Base-by-base conservation (phyloP, 2,888 invertebrate species). In the Orthonychiurus folsomi region DNA sequence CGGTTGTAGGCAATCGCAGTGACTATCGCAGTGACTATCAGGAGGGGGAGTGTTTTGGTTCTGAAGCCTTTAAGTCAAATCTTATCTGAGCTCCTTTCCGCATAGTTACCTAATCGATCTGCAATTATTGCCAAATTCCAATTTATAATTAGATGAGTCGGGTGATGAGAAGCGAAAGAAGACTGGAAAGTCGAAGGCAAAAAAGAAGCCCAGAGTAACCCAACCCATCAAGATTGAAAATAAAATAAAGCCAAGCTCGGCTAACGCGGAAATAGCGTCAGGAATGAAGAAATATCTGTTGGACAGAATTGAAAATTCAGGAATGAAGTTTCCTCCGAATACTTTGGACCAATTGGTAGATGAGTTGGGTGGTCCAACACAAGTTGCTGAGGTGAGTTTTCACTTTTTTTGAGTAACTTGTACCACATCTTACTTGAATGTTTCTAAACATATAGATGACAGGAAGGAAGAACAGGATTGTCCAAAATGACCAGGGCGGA, bases 311-410 rank as follows among this genome's bases (percentile, higher is more conserved):
- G 95, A 97, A 77, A 80, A 83, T 26, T 80, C 97, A 1, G 96
- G 95, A 3, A 86, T 88, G 1, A 83, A 84, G 24, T 80, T 99
- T 70, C 99, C 99, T 3, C 90, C 96, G 50, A 99, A 99, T 79
- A 96, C 99, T 1, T 81, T 99, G 54, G 99, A 99, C 82, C 95
- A 99, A 77, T 82, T 99, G 15, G 97, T 99, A 68, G 97, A 99
- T 78, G 93, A 95, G 76, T 83, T 99, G 12, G 99, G 99, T 56
- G 99, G 99, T 1, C 91, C 96, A 0, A 93, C 95, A 73, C 91
- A 92, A 79, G 99, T 99, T 0, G 97, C 99, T 0, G 97, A 99
- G 83, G 86, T 85, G 3, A 18, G 56, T 59, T 27, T 20, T 20
- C 27, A 56, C 15, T 24, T 21, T n/a, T 2, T 2, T 2, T 24